phyloP scores from a whole-genome alignment of 2,797 vertebrate genomes.

The Diglossa cyanea region DNA sequence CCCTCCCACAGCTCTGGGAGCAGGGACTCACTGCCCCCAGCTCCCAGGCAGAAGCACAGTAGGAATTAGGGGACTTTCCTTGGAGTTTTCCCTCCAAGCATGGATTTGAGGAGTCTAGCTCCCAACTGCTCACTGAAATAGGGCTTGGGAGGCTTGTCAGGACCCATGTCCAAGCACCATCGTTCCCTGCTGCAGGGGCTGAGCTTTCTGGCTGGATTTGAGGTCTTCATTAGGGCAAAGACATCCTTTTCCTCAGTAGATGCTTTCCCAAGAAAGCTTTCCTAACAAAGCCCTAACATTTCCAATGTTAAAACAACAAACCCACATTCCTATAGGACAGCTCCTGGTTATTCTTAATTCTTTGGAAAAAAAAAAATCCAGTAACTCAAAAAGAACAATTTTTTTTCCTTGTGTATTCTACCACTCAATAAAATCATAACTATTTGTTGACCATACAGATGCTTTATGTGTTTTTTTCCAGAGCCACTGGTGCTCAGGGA shows the following conservation, averaged over 20 bases:
- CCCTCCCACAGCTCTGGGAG: background rate
- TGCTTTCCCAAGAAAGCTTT: conserved; percentile 11
- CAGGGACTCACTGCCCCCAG: background rate
- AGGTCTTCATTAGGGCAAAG: background rate
- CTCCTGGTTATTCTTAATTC: background rate
- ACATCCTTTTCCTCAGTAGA: background rate
- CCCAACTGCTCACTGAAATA: accelerated
- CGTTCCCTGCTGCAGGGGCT: background rate
- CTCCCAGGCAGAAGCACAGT: background rate
- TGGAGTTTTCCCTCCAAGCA: background rate
- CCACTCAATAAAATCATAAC: conserved; percentile 58
- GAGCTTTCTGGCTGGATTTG: background rate
- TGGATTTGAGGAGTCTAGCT: background rate
- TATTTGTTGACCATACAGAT: background rate
- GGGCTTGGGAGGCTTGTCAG: background rate
- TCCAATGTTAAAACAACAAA: background rate
- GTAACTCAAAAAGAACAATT: background rate
- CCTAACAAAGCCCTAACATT: conserved; percentile 31
- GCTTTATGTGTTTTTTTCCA: background rate
- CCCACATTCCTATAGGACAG: background rate
- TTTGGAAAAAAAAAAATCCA: background rate
- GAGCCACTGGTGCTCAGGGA: background rate
- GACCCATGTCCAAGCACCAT: background rate
- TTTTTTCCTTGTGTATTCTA: conserved; percentile 8
- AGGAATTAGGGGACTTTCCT: background rate